A percentile compares a stretch with the other conserved stretches of the same genome.
Evolutionary conservation across 2,888 invertebrate species (phyloP).

Genomic region (Phortica magna): DNA sequence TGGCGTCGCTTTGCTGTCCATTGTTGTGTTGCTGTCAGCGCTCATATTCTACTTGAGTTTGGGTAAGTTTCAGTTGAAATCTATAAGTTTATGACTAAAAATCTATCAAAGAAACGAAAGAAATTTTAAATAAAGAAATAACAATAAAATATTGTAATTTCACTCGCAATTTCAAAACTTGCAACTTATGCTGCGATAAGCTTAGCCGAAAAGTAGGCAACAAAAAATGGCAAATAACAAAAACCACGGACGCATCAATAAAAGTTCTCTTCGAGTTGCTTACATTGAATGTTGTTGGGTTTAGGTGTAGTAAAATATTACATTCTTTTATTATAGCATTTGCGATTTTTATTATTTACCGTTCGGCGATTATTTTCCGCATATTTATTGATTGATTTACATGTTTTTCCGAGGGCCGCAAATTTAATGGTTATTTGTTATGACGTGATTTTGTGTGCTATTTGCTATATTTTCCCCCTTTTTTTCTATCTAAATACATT

Average conservation of each 20-base stretch:
- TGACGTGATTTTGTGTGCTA: too few species aligned
- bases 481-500: too few species aligned
- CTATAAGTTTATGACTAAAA: constrained; percentile 8
- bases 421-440: too few species aligned
- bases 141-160: too few species aligned
- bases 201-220: not conserved
- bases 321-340: not conserved
- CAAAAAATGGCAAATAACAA: too few species aligned
- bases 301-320: too few species aligned
- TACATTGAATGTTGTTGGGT: too few species aligned
- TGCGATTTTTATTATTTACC: not conserved
- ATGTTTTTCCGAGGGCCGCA: too few species aligned
- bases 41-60: constrained; percentile 76
- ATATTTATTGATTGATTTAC: not conserved
- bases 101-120: not conserved
- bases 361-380: not conserved
- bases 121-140: not conserved
- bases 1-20: constrained; percentile 71
- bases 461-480: too few species aligned
- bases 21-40: constrained; percentile 72
- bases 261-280: too few species aligned
- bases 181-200: not conserved
- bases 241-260: too few species aligned
- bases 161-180: not conserved
- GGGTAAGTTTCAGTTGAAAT: constrained; percentile 66